Percentiles rank a stretch among this genome's conserved stretches.
phyloP scores from a whole-genome alignment of 23 tunicate species.

The Styela plicata region DNA sequence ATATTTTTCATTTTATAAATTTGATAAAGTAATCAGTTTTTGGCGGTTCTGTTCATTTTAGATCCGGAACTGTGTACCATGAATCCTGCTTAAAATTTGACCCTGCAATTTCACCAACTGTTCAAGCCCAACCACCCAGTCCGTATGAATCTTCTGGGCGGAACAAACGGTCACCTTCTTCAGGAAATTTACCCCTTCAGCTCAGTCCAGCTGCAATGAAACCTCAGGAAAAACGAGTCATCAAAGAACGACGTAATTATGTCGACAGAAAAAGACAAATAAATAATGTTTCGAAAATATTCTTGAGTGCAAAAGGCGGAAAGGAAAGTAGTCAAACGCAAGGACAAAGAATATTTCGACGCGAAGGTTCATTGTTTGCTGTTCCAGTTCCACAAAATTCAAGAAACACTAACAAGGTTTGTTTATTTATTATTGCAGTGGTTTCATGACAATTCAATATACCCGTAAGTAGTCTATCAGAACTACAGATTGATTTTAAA shows the following conservation, averaged over 20 bases:
- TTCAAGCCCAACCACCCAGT: neutral
- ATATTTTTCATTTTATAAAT: too few relatives aligned
- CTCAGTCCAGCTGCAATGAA: neutral
- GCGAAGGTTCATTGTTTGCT: slow-evolving; percentile 32
- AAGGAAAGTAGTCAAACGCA: slow-evolving; percentile 15
- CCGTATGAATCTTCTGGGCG: slow-evolving; percentile 5
- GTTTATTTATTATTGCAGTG: too few relatives aligned
- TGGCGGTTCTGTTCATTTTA: too few relatives aligned
- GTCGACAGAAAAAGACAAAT: slow-evolving; percentile 27
- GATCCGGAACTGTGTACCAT: slow-evolving; percentile 72
- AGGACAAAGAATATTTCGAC: slow-evolving; percentile 14
- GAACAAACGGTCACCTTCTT: neutral
- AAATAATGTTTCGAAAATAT: slow-evolving; percentile 20
- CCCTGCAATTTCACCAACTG: slow-evolving; percentile 1
- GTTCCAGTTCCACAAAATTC: slow-evolving; percentile 25
- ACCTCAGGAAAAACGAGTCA: slow-evolving; percentile 13
- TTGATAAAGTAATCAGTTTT: too few relatives aligned
- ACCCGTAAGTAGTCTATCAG: too few relatives aligned
- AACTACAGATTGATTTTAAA: too few relatives aligned
- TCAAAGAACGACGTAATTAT: slow-evolving; percentile 19
- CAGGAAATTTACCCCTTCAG: neutral
- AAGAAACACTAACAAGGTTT: neutral
- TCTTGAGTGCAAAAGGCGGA: slow-evolving; percentile 18
- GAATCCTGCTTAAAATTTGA: slow-evolving; percentile 54
- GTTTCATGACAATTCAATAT: too few relatives aligned